Conservation (phyloP, 1,140 invertebrate genomes). For the Matsumurasca onukii region DNA sequence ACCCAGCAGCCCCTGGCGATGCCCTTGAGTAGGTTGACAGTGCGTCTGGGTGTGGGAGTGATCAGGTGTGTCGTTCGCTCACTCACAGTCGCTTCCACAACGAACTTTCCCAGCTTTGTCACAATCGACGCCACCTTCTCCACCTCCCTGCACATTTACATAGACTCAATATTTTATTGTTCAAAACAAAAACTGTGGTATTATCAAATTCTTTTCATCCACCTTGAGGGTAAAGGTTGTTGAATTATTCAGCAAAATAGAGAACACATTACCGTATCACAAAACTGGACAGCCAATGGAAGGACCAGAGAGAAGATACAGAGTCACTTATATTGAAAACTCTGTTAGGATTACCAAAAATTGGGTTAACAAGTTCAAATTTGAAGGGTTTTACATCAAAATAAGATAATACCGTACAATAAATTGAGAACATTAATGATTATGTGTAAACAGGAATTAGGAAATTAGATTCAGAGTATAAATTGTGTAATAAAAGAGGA, state of each 20-base stretch:
- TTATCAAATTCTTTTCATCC: background rate
- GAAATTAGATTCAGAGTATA: no score
- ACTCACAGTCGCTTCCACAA: slow-evolving; percentile 51
- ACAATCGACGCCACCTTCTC: background rate
- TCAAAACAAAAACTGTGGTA: background rate
- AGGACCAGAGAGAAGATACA: background rate
- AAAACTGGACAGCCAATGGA: background rate
- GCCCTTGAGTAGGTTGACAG: slow-evolving; percentile 56
- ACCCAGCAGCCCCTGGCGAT: slow-evolving; percentile 58
- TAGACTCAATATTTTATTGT: background rate
- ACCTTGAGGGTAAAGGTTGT: background rate
- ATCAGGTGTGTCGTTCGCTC: slow-evolving; percentile 56
- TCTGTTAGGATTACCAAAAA: no score
- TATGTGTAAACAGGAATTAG: no score
- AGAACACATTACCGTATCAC: background rate
- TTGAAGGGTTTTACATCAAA: no score
- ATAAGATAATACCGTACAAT: no score
- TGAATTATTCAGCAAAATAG: background rate
- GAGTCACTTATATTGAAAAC: background rate
- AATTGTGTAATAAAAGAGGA: no score
- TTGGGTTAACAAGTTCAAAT: no score
- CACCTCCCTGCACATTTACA: slow-evolving; percentile 11
- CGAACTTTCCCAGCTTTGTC: slow-evolving; percentile 49
- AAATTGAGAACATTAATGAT: no score
- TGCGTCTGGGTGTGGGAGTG: slow-evolving; percentile 51